These are phyloP conservation scores for Oenanthe melanoleuca DNA, from an alignment of 2,113 vertebrate species.

Conservation along the genomic window DNA sequence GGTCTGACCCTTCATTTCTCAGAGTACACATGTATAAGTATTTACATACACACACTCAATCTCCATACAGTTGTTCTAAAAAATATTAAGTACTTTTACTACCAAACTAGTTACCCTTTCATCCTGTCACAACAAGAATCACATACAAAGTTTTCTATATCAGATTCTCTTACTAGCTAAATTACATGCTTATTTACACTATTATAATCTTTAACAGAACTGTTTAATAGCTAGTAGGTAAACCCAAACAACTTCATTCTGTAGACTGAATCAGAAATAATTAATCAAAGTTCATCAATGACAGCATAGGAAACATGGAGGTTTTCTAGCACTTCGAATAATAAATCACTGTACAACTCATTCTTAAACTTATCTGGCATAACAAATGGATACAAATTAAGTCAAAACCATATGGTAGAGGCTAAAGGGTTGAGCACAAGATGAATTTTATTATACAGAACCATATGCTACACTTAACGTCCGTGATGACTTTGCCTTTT, in stretches of 20 bases:
- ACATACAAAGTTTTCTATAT: neutral
- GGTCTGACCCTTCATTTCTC: neutral
- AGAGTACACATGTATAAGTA: rapidly evolving
- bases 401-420: slow-evolving; percentile 56
- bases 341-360: slow-evolving; percentile 38
- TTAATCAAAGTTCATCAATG: neutral
- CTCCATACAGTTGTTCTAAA: neutral
- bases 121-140: neutral
- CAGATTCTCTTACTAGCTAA: neutral
- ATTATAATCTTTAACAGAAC: neutral
- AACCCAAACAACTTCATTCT: slow-evolving; percentile 5
- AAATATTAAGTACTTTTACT: neutral
- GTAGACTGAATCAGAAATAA: slow-evolving; percentile 16
- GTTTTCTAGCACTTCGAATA: slow-evolving; percentile 11
- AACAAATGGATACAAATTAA: slow-evolving; percentile 57
- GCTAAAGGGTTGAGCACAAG: slow-evolving; percentile 35
- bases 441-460: slow-evolving; percentile 53
- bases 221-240: slow-evolving; percentile 27
- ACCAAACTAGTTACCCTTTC: neutral
- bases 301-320: neutral
- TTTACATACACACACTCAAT: neutral
- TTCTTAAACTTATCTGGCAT: slow-evolving; percentile 33
- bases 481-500: slow-evolving; percentile 45
- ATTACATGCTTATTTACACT: neutral
- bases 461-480: slow-evolving; percentile 41